A percentile compares a stretch with the other conserved stretches of the same genome.
These are phyloP conservation scores for Spondyliosoma cantharus DNA, from an alignment of 2,797 vertebrate genomes.

Conservation along the genomic window DNA sequence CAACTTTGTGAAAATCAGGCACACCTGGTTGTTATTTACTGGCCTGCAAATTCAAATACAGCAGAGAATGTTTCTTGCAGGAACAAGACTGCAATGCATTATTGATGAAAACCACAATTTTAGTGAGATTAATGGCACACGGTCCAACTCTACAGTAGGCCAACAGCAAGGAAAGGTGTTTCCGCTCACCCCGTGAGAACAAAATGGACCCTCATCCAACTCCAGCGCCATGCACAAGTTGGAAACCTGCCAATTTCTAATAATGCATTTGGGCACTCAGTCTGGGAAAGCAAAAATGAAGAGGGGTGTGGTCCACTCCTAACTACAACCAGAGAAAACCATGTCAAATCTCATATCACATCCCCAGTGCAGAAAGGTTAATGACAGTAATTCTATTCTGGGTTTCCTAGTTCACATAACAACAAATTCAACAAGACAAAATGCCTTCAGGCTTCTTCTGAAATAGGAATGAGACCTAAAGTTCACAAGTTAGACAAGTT, in stretches of 20 bases:
- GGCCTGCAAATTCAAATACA: neutral
- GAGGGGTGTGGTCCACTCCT: constrained; percentile 54
- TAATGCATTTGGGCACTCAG: constrained; percentile 55
- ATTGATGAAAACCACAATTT: neutral
- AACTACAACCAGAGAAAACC: constrained; percentile 13
- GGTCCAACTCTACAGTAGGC: neutral
- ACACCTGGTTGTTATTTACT: neutral
- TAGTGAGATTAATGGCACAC: neutral
- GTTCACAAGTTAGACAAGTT: too few relatives aligned
- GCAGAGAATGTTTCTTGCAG: neutral
- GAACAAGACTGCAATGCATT: neutral
- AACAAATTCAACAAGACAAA: neutral
- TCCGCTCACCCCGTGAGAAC: constrained; percentile 4
- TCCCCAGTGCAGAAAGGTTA: neutral
- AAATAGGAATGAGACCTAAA: too few relatives aligned
- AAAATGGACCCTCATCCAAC: constrained; percentile 21
- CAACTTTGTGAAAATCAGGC: neutral
- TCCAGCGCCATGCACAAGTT: constrained; percentile 38
- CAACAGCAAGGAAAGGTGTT: neutral
- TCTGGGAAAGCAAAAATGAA: constrained; percentile 50
- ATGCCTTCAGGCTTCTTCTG: neutral
- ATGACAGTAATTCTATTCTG: constrained; percentile 6
- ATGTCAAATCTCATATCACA: constrained; percentile 17
- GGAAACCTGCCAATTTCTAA: constrained; percentile 56
- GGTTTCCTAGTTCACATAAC: neutral